phyloP scores from a whole-genome alignment of 2,888 invertebrate species.

The Nomada flava region DNA sequence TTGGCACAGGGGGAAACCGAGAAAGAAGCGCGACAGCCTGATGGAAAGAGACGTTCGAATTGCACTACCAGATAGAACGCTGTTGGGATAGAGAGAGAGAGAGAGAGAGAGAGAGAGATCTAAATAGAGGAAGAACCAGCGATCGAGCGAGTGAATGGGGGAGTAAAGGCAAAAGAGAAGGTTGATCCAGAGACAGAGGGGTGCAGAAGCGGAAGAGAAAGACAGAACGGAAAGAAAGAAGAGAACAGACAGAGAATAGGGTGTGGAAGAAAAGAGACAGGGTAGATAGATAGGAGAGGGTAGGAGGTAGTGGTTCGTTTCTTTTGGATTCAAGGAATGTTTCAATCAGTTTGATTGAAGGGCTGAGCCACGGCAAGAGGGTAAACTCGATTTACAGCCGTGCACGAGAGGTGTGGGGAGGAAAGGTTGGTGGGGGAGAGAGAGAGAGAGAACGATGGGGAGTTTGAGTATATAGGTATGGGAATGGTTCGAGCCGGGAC shows the following conservation, averaged over 20 bases:
- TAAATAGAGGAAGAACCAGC: slow-evolving; percentile 41
- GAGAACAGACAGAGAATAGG: slow-evolving; percentile 43
- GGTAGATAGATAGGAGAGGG: slow-evolving; percentile 47
- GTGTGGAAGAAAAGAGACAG: slow-evolving; percentile 48
- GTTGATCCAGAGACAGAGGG: slow-evolving; percentile 36
- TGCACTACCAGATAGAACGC: slow-evolving; percentile 4
- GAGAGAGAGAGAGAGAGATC: slow-evolving; percentile 23
- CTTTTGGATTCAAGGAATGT: slow-evolving; percentile 85
- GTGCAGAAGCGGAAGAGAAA: slow-evolving; percentile 50
- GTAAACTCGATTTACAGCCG: slow-evolving; percentile 84
- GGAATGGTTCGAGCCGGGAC: slow-evolving; percentile 49
- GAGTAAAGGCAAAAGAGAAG: slow-evolving; percentile 39
- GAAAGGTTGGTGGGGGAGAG: slow-evolving; percentile 27
- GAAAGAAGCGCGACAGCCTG: slow-evolving; percentile 21
- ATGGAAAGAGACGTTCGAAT: slow-evolving; percentile 13
- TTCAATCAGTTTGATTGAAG: slow-evolving; percentile 85
- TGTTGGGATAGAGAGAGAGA: slow-evolving; percentile 9
- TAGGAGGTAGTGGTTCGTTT: slow-evolving; percentile 80
- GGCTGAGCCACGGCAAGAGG: slow-evolving; percentile 84
- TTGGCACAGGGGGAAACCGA: slow-evolving; percentile 29
- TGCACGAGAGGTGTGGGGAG: slow-evolving; percentile 72
- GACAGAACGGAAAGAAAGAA: slow-evolving; percentile 35
- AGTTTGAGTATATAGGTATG: slow-evolving; percentile 52
- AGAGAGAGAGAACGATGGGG: slow-evolving; percentile 25
- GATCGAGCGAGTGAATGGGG: slow-evolving; percentile 50